Evolutionary conservation across 2,113 vertebrate species (phyloP).

Genomic region (Sylvietta virens): DNA sequence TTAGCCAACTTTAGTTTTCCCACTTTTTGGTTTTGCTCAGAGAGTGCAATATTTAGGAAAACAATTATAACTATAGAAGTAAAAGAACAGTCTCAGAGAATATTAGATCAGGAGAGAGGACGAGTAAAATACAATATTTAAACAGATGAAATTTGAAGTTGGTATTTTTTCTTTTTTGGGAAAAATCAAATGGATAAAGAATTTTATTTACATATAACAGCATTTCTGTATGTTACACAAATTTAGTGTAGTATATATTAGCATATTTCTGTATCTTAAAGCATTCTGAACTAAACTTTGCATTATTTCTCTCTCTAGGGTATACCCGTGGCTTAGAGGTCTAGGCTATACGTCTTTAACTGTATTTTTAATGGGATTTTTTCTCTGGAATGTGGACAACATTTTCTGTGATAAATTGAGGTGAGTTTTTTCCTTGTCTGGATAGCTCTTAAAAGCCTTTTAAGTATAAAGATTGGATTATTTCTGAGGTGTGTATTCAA

Average conservation of each 20-base stretch:
- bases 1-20: not conserved
- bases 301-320: conserved; percentile 72
- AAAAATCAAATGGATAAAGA: not conserved
- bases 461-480: not conserved
- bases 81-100: not conserved
- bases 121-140: not conserved
- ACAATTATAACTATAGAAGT: not conserved
- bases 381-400: conserved; percentile 97
- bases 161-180: not conserved
- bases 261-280: not conserved
- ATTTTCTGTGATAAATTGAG: conserved; percentile 91
- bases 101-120: not conserved
- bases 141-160: not conserved
- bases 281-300: not conserved
- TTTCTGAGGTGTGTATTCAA: not conserved
- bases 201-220: not conserved
- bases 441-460: not conserved
- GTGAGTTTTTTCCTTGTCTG: conserved; percentile 64
- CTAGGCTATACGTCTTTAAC: conserved; percentile 90
- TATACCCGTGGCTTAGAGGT: conserved; percentile 91
- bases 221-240: not conserved
- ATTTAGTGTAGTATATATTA: not conserved
- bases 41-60: not conserved
- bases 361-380: conserved; percentile 91
- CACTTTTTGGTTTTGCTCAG: rapidly evolving